These are phyloP conservation scores for Camponotus vicinus DNA, from an alignment of 1,140 invertebrate genomes.

Conservation along the genomic window DNA sequence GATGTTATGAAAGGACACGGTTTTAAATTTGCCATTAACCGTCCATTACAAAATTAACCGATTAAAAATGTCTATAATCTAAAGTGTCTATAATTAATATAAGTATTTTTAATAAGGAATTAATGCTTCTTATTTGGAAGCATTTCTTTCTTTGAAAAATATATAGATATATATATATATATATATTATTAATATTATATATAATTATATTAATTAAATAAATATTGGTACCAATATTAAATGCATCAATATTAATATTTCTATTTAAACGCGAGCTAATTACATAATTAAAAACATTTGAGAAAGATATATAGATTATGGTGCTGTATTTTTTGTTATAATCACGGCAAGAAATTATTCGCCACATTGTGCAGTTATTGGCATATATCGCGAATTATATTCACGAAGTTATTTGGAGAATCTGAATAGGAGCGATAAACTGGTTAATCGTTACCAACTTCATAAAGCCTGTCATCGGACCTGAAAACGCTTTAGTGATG, in stretches of 20 bases:
- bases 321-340: not conserved
- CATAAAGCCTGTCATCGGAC: constrained; percentile 48
- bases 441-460: constrained; percentile 48
- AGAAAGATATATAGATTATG: not conserved
- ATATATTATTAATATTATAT: not conserved
- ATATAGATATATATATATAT: not conserved
- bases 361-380: not conserved
- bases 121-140: not conserved
- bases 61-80: constrained; percentile 18
- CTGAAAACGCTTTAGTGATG: constrained; percentile 41
- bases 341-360: not conserved
- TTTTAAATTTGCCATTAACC: constrained; percentile 2
- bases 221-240: not conserved
- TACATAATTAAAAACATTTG: not conserved
- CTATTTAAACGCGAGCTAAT: not conserved
- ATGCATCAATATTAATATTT: not conserved
- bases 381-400: constrained; percentile 18
- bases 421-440: constrained; percentile 44
- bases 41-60: constrained; percentile 19
- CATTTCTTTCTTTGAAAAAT: not conserved
- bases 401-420: constrained; percentile 31
- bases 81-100: not conserved
- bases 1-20: not conserved
- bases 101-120: not conserved
- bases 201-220: not conserved